Evolutionary conservation across 2,113 vertebrate genomes (phyloP), one percentile per base, ranked within the genome.

Genomic region (Phoenicopterus ruber): DNA sequence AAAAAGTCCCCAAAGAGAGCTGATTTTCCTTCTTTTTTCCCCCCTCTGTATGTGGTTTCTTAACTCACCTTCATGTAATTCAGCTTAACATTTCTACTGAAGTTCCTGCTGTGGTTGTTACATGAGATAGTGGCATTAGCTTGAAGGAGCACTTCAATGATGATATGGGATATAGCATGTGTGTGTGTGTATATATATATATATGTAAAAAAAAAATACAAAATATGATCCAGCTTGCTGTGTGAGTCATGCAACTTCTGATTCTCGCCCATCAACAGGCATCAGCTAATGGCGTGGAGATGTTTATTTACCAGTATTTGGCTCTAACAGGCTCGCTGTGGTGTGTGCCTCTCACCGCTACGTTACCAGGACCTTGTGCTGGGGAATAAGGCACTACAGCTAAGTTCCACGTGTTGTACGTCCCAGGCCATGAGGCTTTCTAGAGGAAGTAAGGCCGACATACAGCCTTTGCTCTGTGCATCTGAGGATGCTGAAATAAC

Each of bases 271-370:
- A 1, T 11, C 6, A 40, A 59, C 20, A 82, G 18, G 19, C 74
- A 9, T 11, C 83, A 88, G 55, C 21, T 54, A 20, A 2, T 0
- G 7, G 2, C 4, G 6, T 22, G 59, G 44, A 70, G n/a, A 14
- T 17, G 67, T 59, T 77, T 31, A 1, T 44, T 40, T 42, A 22
- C 78, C 49, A 38, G 4, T 18, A 10, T 11, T 22, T 25, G 65
- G 44, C 9, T 3, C 47, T 26, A 22, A 3, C 36, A 66, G 87
- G n/a, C 54, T 17, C 18, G 31, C 66, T 67, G 66, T 49, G 73
- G 31, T 29, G 4, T 1, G 8, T 8, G 3, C 47, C 31, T 71
- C 38, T 50, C 58, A 19, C 26, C 0, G 1, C 40, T 20, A 2
- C 1, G 0, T 38, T 18, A 14, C 32, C 18, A 13, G 11, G 50